Percentiles rank a stretch among this genome's conserved stretches.
These are phyloP conservation scores for Ursus arctos DNA, from an alignment of 2,113 vertebrate species.

Conservation along the genomic window DNA sequence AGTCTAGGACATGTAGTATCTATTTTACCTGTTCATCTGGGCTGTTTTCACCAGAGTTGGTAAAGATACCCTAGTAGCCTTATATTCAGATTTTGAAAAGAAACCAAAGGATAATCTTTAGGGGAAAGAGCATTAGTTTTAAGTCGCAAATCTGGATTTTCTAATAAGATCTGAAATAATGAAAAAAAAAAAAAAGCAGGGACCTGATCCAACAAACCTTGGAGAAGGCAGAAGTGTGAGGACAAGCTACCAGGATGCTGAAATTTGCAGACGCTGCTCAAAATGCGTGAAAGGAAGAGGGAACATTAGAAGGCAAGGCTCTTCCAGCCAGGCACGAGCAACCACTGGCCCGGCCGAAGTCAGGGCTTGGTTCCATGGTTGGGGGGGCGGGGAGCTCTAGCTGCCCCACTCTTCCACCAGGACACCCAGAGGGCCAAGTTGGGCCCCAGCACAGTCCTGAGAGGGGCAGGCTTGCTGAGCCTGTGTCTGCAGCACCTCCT, in stretches of 20 bases:
- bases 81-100: background rate
- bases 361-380: background rate
- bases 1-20: background rate
- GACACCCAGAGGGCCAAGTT: background rate
- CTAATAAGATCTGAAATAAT: background rate
- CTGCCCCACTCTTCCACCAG: slow-evolving; percentile 75
- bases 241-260: background rate
- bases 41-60: background rate
- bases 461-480: slow-evolving; percentile 89
- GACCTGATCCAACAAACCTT: background rate
- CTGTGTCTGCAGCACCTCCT: slow-evolving; percentile 93
- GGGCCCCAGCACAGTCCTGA: background rate
- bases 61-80: background rate
- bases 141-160: background rate
- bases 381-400: slow-evolving; percentile 20
- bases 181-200: background rate
- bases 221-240: background rate
- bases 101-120: background rate
- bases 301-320: background rate
- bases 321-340: background rate
- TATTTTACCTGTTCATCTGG: background rate
- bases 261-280: background rate
- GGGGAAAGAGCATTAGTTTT: background rate
- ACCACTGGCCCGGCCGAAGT: background rate
- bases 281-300: background rate